phyloP scores from a whole-genome alignment of 2,888 invertebrate genomes.

The Ischnus inquisitorius region DNA sequence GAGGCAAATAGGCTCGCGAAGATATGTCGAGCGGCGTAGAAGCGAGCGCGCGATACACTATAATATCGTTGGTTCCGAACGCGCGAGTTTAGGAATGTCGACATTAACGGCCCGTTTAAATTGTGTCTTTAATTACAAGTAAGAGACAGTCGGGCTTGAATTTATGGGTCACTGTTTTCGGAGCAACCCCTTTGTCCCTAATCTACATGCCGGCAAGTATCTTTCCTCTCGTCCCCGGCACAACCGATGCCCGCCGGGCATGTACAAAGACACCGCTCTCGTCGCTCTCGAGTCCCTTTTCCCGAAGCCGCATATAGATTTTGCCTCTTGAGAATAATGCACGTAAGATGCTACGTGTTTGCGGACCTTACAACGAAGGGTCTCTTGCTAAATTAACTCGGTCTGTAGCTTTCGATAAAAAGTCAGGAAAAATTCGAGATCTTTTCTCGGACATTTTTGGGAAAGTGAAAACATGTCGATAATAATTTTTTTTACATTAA shows the following conservation, averaged over 20 bases:
- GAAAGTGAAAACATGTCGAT: too few relatives aligned
- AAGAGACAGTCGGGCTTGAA: conserved; percentile 82
- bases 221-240: conserved; percentile 8
- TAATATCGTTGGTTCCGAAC: conserved; percentile 51
- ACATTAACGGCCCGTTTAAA: conserved; percentile 83
- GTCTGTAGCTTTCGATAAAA: too few relatives aligned
- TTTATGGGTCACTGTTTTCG: conserved; percentile 83
- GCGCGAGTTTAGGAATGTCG: conserved; percentile 77
- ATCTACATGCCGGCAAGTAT: conserved; percentile 75
- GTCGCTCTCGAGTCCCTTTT: conserved; percentile 8
- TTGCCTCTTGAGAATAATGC: not conserved
- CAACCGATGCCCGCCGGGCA: not conserved
- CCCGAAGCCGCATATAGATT: not conserved
- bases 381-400: too few relatives aligned
- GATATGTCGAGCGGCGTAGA: not conserved
- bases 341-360: not conserved
- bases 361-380: too few relatives aligned
- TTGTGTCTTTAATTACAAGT: conserved; percentile 84
- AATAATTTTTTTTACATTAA: too few relatives aligned
- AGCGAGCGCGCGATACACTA: conserved; percentile 35
- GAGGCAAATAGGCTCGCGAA: conserved; percentile 17
- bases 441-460: too few relatives aligned
- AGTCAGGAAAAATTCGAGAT: too few relatives aligned
- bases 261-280: not conserved
- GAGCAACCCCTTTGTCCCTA: conserved; percentile 79